Conservation (phyloP, 2,797 vertebrate species). For the Argyrosomus regius region DNA sequence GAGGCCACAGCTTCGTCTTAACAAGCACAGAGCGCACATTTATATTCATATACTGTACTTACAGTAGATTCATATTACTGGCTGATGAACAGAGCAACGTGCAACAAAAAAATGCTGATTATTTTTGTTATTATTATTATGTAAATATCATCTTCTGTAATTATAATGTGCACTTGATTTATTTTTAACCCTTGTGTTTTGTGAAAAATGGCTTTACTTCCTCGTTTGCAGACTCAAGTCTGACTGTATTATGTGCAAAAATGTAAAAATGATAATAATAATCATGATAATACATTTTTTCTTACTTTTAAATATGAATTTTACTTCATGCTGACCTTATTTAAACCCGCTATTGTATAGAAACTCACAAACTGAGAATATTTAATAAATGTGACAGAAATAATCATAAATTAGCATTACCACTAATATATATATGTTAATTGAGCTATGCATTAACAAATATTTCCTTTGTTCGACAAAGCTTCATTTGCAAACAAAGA, state of each 20-base stretch:
- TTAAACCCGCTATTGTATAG: background rate
- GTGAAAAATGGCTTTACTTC: background rate
- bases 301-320: background rate
- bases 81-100: background rate
- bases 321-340: background rate
- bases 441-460: too few relatives aligned
- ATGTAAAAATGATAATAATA: background rate
- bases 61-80: background rate
- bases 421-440: background rate
- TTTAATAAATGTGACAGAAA: background rate
- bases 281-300: too few relatives aligned
- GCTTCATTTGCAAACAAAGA: background rate
- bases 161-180: background rate
- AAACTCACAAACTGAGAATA: background rate
- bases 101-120: background rate
- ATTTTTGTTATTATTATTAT: background rate
- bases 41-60: background rate
- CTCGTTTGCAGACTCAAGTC: background rate
- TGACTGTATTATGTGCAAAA: background rate
- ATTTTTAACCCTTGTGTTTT: background rate
- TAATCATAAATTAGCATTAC: background rate
- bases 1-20: background rate
- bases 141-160: background rate
- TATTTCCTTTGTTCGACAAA: background rate
- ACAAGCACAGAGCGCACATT: background rate